phyloP scores from a whole-genome alignment of 2,797 vertebrate species.

The Danionella dracula region DNA sequence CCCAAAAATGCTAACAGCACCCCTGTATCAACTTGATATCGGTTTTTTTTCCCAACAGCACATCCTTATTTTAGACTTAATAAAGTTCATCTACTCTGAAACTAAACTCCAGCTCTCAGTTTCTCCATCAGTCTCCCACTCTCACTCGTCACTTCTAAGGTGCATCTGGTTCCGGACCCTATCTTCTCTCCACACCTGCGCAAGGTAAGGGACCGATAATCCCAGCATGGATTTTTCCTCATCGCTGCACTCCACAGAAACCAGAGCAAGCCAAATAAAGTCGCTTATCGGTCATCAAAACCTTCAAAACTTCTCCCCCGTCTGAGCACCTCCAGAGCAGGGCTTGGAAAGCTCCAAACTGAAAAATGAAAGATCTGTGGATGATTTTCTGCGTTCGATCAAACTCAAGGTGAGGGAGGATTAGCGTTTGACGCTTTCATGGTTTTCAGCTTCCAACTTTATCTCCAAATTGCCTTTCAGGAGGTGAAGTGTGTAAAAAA shows the following conservation, averaged over 20 bases:
- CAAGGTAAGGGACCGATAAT: constrained; percentile 58
- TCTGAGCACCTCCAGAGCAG: constrained; percentile 3
- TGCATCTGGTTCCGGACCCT: constrained; percentile 45
- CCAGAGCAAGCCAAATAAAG: constrained; percentile 30
- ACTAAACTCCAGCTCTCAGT: too few species aligned
- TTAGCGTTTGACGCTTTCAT: constrained; percentile 48
- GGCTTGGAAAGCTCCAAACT: not conserved
- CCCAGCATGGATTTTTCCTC: constrained; percentile 54
- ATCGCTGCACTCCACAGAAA: constrained; percentile 40
- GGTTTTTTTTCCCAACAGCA: too few species aligned
- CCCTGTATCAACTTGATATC: too few species aligned
- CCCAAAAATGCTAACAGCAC: too few species aligned
- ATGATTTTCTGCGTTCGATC: constrained; percentile 18
- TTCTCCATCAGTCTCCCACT: too few species aligned
- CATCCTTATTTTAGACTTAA: too few species aligned
- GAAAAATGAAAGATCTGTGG: constrained; percentile 15
- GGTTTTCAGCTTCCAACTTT: constrained; percentile 44
- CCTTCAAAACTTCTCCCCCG: not conserved
- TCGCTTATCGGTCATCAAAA: constrained; percentile 23
- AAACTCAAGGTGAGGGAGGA: constrained; percentile 58
- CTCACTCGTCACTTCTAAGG: too few species aligned
- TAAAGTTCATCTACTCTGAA: too few species aligned
- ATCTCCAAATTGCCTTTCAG: constrained; percentile 54
- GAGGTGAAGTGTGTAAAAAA: constrained; percentile 43
- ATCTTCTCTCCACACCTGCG: constrained; percentile 58